These are phyloP conservation scores for Aromia moschata DNA, from an alignment of 2,888 invertebrate genomes.

Conservation along the genomic window DNA sequence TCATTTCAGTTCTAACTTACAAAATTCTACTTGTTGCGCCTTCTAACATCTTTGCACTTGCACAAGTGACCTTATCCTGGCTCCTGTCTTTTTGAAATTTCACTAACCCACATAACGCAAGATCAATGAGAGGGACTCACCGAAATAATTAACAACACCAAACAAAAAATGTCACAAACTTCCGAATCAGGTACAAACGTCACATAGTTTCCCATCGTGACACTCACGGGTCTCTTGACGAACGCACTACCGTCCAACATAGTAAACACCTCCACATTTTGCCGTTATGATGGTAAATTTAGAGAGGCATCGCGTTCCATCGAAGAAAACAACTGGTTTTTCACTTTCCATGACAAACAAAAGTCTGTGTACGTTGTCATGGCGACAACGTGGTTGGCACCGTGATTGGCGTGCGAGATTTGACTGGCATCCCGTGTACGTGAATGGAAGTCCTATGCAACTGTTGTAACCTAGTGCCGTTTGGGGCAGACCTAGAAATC, in stretches of 20 bases:
- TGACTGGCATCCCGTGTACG: constrained; percentile 22
- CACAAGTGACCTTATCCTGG: no score
- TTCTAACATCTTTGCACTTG: no score
- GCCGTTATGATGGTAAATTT: constrained; percentile 9
- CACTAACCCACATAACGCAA: constrained; percentile 1
- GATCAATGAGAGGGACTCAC: constrained; percentile 25
- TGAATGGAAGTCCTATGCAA: constrained; percentile 21
- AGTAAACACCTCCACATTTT: constrained; percentile 10
- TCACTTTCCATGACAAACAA: constrained; percentile 34
- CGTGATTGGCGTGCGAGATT: constrained; percentile 8
- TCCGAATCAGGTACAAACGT: constrained; percentile 34
- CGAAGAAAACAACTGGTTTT: constrained; percentile 19
- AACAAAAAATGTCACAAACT: constrained; percentile 26
- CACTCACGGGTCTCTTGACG: constrained; percentile 16
- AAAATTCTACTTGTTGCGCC: no score
- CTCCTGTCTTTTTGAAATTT: background rate
- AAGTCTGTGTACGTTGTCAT: constrained; percentile 18
- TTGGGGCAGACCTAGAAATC: no score
- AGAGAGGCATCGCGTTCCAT: background rate
- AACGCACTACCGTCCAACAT: constrained; percentile 6
- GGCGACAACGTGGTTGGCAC: constrained; percentile 22
- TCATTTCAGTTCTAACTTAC: no score
- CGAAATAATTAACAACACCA: constrained; percentile 18
- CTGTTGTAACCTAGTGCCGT: no score
- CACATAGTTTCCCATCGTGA: constrained; percentile 31